phyloP scores from a whole-genome alignment of 2,113 vertebrate genomes.

The Lota lota region DNA sequence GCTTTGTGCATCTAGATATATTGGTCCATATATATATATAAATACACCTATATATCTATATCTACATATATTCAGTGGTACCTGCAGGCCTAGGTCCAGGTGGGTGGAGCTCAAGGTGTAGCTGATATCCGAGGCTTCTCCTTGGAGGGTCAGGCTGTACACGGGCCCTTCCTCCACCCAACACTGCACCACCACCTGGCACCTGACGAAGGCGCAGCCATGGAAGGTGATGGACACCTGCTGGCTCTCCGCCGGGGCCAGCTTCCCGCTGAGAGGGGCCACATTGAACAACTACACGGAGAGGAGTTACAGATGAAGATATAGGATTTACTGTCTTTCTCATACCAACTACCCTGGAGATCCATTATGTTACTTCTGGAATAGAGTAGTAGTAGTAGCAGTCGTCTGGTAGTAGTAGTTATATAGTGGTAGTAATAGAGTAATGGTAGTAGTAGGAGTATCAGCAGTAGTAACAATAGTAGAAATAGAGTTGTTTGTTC shows the following conservation, averaged over 20 bases:
- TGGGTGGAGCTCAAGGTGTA: slow-evolving; percentile 71
- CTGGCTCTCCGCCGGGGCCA: slow-evolving; percentile 76
- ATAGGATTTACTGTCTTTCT: no score
- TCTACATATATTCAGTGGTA: slow-evolving; percentile 42
- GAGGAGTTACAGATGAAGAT: neutral
- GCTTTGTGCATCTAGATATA: no score
- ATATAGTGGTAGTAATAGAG: no score
- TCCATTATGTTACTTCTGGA: no score
- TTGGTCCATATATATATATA: no score
- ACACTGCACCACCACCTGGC: slow-evolving; percentile 71
- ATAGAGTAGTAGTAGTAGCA: no score
- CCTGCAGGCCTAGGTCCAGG: slow-evolving; percentile 80
- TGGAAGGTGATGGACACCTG: slow-evolving; percentile 78
- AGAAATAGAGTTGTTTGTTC: no score
- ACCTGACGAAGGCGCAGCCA: slow-evolving; percentile 65
- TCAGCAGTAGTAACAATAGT: no score
- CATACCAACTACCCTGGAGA: no score
- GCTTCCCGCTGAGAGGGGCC: slow-evolving; percentile 69
- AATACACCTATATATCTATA: no score
- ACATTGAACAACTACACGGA: slow-evolving; percentile 83
- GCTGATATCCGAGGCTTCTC: slow-evolving; percentile 76
- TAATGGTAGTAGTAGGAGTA: no score
- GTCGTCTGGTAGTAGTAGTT: no score
- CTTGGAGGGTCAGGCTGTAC: slow-evolving; percentile 76
- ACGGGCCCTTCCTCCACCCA: slow-evolving; percentile 80